Conservation (phyloP, 2,888 invertebrate genomes). For the Drosophila lacicola region DNA sequence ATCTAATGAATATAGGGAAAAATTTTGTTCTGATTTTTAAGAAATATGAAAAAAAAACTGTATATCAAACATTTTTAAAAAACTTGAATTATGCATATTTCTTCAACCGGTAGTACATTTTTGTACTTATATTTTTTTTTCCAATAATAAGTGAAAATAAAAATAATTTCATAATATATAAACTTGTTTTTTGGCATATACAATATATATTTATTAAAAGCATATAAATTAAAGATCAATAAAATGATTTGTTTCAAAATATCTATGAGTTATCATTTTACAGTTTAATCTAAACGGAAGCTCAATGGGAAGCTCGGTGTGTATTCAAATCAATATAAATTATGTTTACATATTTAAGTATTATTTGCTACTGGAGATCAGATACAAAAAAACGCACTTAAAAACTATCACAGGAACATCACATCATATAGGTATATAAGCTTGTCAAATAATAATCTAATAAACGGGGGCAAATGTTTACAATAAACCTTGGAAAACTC, state of each 20-base stretch:
- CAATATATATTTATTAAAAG: slow-evolving; percentile 10
- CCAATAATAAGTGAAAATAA: neutral
- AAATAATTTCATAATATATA: neutral
- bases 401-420: slow-evolving; percentile 83
- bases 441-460: slow-evolving; percentile 18
- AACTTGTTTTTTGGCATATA: neutral
- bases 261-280: slow-evolving; percentile 17
- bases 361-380: slow-evolving; percentile 72
- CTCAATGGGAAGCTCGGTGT: slow-evolving; percentile 60
- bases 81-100: no score
- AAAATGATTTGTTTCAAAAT: slow-evolving; percentile 14
- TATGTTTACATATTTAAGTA: slow-evolving; percentile 23
- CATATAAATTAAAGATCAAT: slow-evolving; percentile 1
- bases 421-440: slow-evolving; percentile 55
- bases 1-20: no score
- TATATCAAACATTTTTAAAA: no score
- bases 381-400: slow-evolving; percentile 68
- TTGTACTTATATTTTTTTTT: no score
- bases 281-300: slow-evolving; percentile 29
- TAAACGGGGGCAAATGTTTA: slow-evolving; percentile 51
- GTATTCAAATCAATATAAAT: slow-evolving; percentile 35
- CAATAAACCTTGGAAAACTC: slow-evolving; percentile 48
- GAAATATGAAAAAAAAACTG: no score
- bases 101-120: no score
- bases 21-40: no score